These are phyloP conservation scores for Paraplagusia blochii DNA, from an alignment of 2,113 vertebrate species.

Conservation along the genomic window DNA sequence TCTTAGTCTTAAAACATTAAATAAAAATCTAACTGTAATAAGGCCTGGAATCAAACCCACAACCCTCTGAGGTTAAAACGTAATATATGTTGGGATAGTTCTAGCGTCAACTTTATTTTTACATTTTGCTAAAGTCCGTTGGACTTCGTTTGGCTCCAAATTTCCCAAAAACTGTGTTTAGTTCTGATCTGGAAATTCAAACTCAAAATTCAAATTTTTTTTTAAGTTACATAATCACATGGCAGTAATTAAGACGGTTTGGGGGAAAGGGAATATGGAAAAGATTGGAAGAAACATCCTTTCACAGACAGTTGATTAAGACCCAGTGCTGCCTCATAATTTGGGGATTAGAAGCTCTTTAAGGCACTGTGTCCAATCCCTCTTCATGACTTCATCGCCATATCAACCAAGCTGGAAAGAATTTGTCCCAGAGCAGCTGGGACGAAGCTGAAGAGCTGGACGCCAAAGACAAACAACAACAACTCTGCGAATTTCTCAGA, in stretches of 20 bases:
- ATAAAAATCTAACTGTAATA: too few species aligned
- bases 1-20: too few species aligned
- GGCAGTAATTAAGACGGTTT: not conserved
- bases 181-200: too few species aligned
- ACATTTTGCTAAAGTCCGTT: too few species aligned
- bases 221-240: not conserved
- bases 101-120: too few species aligned
- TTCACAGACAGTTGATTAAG: constrained; percentile 8
- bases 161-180: too few species aligned
- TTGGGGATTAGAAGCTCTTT: constrained; percentile 12
- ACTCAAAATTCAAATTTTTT: not conserved
- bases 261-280: not conserved
- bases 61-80: too few species aligned
- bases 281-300: not conserved
- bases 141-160: too few species aligned
- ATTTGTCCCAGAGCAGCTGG: constrained; percentile 2
- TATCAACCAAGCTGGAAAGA: constrained; percentile 17
- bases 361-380: constrained; percentile 1
- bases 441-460: constrained; percentile 1
- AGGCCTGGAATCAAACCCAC: too few species aligned
- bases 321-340: not conserved
- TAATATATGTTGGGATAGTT: too few species aligned
- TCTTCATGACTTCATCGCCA: constrained; percentile 26
- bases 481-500: not conserved
- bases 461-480: not conserved